A percentile compares a stretch with the other conserved stretches of the same genome.
Conservation (phyloP, 2,797 vertebrate species). For the Sphenodon punctatus region DNA sequence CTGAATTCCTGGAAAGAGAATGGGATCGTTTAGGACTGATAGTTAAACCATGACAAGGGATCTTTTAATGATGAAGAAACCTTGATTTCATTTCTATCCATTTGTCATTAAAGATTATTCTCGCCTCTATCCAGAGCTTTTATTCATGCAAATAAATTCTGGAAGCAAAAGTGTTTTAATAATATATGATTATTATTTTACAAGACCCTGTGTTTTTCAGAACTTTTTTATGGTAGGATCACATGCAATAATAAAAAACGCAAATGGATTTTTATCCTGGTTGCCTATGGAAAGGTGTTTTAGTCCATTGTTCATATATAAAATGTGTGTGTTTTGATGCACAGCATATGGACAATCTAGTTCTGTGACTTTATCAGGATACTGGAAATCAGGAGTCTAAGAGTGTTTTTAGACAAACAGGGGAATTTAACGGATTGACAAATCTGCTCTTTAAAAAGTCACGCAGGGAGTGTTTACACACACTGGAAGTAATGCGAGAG, state of each 20-base stretch:
- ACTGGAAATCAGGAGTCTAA: no score
- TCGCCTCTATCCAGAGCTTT: neutral
- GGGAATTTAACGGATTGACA: no score
- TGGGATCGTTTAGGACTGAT: neutral
- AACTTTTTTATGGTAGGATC: neutral
- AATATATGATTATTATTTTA: neutral
- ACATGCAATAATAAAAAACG: fast-evolving
- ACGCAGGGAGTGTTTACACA: no score
- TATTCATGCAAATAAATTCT: neutral
- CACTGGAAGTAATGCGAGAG: no score
- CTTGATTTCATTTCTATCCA: neutral
- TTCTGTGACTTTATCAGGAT: no score
- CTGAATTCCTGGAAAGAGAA: neutral
- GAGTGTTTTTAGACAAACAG: no score
- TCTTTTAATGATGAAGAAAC: neutral
- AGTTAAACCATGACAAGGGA: neutral
- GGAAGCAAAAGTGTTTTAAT: neutral
- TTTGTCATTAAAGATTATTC: neutral
- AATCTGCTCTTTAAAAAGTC: no score
- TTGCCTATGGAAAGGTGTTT: no score
- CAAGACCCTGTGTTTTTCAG: neutral
- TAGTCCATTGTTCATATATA: no score
- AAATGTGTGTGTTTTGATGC: no score
- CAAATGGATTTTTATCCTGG: neutral
- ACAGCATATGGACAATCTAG: no score